Evolutionary conservation across 2,113 vertebrate genomes (phyloP), one percentile per base, ranked within the genome.

Genomic region (Paramormyrops kingsleyae): DNA sequence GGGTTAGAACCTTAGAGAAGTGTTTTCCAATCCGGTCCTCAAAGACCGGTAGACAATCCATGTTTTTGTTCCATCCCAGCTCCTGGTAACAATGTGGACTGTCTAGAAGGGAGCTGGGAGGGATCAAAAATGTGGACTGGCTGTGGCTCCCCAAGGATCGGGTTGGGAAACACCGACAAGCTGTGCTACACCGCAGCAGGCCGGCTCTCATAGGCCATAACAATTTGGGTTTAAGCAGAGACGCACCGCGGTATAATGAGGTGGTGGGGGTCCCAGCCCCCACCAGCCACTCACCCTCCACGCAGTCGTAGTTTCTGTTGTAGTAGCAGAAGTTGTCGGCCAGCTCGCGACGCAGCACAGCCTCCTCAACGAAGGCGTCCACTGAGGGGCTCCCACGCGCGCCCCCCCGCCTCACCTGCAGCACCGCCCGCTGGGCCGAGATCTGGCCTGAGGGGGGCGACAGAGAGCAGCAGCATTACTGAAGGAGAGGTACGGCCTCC

Each of bases 271-370:
- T 8, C 74, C 5, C 35, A 7, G 12, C 5, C 74, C 46, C 83
- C 46, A 13, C 83, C 10, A 0, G 35, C 5, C 83, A 89, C 94
- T 92, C 91, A 98, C 97, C 97, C 91, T 96, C 94, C 49, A 98
- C 35, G 0, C 94, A 94, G 95, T 98, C 97, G 0, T 98, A 98
- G 85, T 97, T 96, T 83, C 95, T 91, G 84, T 98, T 98, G 95
- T 98, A 98, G 93, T 95, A 98, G 93, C 97, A 98, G 91, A 97
- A 98, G 94, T 98, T 98, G 93, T 98, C 97, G 0, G 97, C 96
- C 92, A 98, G 95, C 92, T 98, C 97, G 83, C 97, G 88, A 44
- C 97, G 96, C 88, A 98, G 96, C 91, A 98, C 95, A 0, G 97
- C 95, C 94, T 98, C 97, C 92, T 98, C 97, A 1, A 96, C 93